Percentiles rank a stretch among this genome's conserved stretches.
These are phyloP conservation scores for Zaprionus bogoriensis DNA, from an alignment of 2,888 invertebrate species.

Conservation along the genomic window DNA sequence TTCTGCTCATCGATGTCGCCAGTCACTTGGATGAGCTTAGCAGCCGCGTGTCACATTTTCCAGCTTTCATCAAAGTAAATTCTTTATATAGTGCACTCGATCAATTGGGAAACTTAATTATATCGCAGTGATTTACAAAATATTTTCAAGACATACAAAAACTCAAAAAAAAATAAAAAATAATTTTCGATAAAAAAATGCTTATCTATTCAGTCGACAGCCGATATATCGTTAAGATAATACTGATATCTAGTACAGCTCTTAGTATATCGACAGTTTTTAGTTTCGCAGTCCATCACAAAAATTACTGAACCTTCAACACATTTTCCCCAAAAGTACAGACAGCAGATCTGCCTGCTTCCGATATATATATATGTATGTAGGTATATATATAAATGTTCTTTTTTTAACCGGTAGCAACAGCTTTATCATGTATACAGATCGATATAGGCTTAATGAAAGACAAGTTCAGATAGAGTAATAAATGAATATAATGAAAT, in stretches of 20 bases:
- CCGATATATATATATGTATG: not conserved
- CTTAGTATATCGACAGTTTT: too few species aligned
- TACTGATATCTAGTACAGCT: too few species aligned
- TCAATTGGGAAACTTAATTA: too few species aligned
- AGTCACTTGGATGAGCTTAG: conserved; percentile 57
- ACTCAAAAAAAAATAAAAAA: too few species aligned
- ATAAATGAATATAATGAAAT: not conserved
- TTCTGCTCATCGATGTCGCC: conserved; percentile 19
- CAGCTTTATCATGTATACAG: not conserved
- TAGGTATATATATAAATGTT: not conserved
- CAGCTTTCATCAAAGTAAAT: not conserved
- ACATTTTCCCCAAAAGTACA: not conserved
- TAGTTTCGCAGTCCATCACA: not conserved
- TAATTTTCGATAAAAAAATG: too few species aligned
- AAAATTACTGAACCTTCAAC: not conserved
- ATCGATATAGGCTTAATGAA: too few species aligned
- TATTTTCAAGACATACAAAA: too few species aligned
- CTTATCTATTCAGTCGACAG: too few species aligned
- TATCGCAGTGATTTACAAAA: too few species aligned
- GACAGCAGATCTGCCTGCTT: not conserved
- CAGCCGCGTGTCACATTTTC: not conserved
- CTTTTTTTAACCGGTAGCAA: not conserved
- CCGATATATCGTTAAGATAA: too few species aligned
- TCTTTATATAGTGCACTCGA: too few species aligned
- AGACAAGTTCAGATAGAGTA: not conserved